A percentile compares a stretch with the other conserved stretches of the same genome.
Evolutionary conservation across 2,113 vertebrate genomes (phyloP).

Genomic region (Stigmatopora argus): DNA sequence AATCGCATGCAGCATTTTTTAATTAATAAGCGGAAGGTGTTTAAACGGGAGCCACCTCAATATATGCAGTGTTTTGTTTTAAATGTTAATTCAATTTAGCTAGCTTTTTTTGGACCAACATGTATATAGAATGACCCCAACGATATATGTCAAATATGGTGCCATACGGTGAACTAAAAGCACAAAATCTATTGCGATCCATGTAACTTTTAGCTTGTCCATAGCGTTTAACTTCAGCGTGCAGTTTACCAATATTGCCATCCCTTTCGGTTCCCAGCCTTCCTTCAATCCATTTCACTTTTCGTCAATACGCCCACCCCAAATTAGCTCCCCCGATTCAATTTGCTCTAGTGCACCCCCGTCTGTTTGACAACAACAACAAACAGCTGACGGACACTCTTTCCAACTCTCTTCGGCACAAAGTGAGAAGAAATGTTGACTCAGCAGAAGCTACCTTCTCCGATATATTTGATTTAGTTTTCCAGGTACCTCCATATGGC

Average conservation of each 20-base stretch:
- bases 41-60: too few relatives aligned
- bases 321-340: neutral
- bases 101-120: too few relatives aligned
- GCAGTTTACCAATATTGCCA: neutral
- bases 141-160: neutral
- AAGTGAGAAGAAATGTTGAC: neutral
- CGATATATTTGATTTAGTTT: neutral
- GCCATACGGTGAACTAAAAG: neutral
- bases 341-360: neutral
- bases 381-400: conserved; percentile 5
- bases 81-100: too few relatives aligned
- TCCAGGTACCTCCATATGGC: neutral
- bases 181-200: neutral
- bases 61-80: neutral
- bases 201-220: neutral
- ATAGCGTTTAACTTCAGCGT: neutral
- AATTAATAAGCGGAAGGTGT: too few relatives aligned
- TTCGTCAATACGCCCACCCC: neutral
- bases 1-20: neutral
- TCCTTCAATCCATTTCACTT: conserved; percentile 2
- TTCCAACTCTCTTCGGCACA: neutral
- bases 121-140: too few relatives aligned
- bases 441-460: neutral
- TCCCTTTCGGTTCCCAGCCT: neutral
- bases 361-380: conserved; percentile 5